Percentiles rank a stretch among this genome's conserved stretches.
phyloP scores from a whole-genome alignment of 2,797 vertebrate genomes.

The Taeniopygia guttata region DNA sequence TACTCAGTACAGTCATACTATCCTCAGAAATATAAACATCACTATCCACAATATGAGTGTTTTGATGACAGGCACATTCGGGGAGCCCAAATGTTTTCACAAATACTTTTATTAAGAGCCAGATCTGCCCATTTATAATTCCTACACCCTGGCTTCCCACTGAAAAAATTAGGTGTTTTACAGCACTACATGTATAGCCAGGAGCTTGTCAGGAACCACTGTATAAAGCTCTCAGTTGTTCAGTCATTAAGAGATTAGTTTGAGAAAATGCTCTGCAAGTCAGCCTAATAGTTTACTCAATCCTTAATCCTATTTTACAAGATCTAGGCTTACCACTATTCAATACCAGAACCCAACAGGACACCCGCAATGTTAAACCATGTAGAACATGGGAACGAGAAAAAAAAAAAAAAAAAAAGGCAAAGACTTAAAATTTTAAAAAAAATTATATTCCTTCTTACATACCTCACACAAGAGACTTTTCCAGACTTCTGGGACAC shows the following conservation, averaged over 20 bases:
- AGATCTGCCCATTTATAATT: not conserved
- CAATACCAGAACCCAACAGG: not conserved
- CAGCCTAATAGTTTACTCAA: not conserved
- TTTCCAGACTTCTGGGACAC: not conserved
- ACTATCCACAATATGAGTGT: not conserved
- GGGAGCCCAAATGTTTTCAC: not conserved
- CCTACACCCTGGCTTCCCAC: not conserved
- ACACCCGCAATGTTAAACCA: not conserved
- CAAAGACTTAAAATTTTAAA: not conserved
- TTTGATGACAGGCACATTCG: not conserved
- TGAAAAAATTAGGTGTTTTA: not conserved
- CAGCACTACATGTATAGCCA: not conserved
- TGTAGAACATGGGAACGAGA: fast-evolving
- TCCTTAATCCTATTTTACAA: conserved; percentile 19
- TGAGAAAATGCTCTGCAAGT: not conserved
- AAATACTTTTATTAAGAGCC: not conserved
- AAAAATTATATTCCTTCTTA: not conserved
- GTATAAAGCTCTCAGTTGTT: not conserved
- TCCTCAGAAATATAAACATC: not conserved
- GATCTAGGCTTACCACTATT: not conserved
- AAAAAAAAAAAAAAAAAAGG: too few relatives aligned
- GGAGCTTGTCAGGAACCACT: not conserved
- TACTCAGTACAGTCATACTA: not conserved
- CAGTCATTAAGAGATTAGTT: not conserved
- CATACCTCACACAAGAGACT: not conserved